phyloP scores from a whole-genome alignment of 2,113 vertebrate genomes.

The Onychostoma macrolepis region DNA sequence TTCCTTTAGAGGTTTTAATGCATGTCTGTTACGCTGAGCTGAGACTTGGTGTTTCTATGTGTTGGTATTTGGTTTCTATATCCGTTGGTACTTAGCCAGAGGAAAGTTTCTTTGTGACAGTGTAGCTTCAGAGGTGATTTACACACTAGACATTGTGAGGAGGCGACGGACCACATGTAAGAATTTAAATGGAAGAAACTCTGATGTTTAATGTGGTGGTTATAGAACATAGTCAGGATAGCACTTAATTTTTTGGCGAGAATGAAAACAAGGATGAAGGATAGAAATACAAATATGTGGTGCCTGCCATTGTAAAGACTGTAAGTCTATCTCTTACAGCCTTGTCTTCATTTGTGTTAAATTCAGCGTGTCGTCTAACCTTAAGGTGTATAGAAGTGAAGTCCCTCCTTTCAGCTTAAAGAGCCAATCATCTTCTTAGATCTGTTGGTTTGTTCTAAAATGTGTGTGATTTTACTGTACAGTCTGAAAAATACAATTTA shows the following conservation, averaged over 20 bases:
- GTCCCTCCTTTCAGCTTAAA: too few species aligned
- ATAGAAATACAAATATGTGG: not conserved
- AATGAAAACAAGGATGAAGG: too few species aligned
- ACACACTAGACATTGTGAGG: not conserved
- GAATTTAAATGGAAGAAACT: not conserved
- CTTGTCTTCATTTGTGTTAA: not conserved
- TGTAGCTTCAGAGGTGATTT: not conserved
- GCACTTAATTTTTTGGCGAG: too few species aligned
- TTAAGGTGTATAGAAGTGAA: not conserved
- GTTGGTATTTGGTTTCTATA: too few species aligned
- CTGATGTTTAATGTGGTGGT: not conserved
- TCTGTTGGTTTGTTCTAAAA: too few species aligned
- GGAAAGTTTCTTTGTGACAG: not conserved
- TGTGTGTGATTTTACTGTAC: too few species aligned
- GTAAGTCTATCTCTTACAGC: too few species aligned
- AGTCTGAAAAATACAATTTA: not conserved
- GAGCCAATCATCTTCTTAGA: too few species aligned
- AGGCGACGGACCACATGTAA: not conserved
- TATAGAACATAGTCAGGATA: not conserved
- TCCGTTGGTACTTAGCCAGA: not conserved
- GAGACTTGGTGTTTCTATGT: not conserved
- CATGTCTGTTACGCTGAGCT: not conserved
- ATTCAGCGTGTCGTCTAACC: not conserved
- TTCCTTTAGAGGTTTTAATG: not conserved
- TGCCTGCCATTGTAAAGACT: too few species aligned